A percentile compares a stretch with the other conserved stretches of the same genome.
phyloP scores from a whole-genome alignment of 2,888 invertebrate genomes.

The Phoenoteleia sp. region DNA sequence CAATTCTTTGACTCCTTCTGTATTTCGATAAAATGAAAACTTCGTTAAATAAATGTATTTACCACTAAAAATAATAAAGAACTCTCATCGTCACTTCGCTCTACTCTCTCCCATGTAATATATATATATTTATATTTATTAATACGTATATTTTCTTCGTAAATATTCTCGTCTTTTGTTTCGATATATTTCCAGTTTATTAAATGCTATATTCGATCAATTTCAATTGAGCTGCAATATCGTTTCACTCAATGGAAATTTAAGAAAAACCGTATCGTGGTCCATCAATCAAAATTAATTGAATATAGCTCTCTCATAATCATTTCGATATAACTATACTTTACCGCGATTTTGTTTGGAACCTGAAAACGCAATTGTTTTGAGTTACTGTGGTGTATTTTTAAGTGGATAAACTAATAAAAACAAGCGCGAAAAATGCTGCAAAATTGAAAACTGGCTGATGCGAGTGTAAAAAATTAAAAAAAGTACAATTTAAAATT shows the following conservation, averaged over 20 bases:
- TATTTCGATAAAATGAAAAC: constrained; percentile 44
- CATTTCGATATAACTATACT: constrained; percentile 44
- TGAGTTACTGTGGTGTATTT: constrained; percentile 34
- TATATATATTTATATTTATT: constrained; percentile 73
- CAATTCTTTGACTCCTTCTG: constrained; percentile 65
- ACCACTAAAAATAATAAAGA: constrained; percentile 29
- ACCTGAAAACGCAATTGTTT: constrained; percentile 39
- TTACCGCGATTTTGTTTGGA: constrained; percentile 46
- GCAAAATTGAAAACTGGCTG: constrained; percentile 13
- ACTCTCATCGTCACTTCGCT: constrained; percentile 19
- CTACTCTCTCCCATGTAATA: constrained; percentile 69
- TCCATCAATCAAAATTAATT: constrained; percentile 3
- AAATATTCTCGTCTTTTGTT: constrained; percentile 81
- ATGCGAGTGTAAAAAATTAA: constrained; percentile 21
- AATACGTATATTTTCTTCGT: constrained; percentile 77
- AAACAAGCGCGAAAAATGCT: constrained; percentile 28
- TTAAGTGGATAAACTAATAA: constrained; percentile 18
- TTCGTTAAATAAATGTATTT: constrained; percentile 36
- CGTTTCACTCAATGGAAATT: neutral
- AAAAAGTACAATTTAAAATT: constrained; percentile 3
- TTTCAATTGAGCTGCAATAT: constrained; percentile 4
- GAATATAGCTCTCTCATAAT: constrained; percentile 5
- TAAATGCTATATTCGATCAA: constrained; percentile 26
- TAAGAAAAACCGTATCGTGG: constrained; percentile 9
- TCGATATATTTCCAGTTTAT: constrained; percentile 60